These are phyloP conservation scores for Hydrotaea diabolus DNA, from an alignment of 2,888 invertebrate genomes.

Conservation along the genomic window DNA sequence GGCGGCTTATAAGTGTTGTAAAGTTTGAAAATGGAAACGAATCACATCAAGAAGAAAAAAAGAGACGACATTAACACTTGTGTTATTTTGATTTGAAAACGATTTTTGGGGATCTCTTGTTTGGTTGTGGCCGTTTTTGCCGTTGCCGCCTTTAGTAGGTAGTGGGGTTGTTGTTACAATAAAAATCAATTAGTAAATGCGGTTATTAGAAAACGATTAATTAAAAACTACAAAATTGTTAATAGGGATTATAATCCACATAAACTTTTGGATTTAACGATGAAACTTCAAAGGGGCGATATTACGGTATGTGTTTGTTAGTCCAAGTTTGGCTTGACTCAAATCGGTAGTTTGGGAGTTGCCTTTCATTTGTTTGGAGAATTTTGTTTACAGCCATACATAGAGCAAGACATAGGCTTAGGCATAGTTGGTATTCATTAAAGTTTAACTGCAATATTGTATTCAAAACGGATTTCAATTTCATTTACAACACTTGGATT, in stretches of 20 bases:
- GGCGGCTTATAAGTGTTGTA: constrained; percentile 54
- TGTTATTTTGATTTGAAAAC: constrained; percentile 12
- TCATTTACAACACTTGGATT: not conserved
- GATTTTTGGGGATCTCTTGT: constrained; percentile 1
- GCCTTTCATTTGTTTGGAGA: not conserved
- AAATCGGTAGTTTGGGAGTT: not conserved
- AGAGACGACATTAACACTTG: constrained; percentile 48
- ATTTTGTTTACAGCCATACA: not conserved
- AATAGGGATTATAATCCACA: constrained; percentile 44
- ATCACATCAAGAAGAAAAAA: not conserved
- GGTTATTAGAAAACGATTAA: constrained; percentile 52
- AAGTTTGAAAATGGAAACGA: constrained; percentile 10
- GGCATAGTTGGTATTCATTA: not conserved
- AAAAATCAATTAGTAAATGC: constrained; percentile 62
- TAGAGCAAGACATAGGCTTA: not conserved
- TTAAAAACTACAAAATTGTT: constrained; percentile 43
- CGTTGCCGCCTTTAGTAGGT: not conserved
- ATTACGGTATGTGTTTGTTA: not conserved
- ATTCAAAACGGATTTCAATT: constrained; percentile 9
- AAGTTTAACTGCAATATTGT: not conserved
- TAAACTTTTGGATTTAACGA: not conserved
- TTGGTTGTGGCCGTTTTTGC: constrained; percentile 13
- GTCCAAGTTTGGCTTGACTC: not conserved
- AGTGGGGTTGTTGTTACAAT: constrained; percentile 31
- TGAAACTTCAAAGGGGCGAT: constrained; percentile 19